Evolutionary conservation across 1,140 invertebrate genomes (phyloP), one percentile per base, ranked within the genome.

Genomic region (Eumaeus atala): DNA sequence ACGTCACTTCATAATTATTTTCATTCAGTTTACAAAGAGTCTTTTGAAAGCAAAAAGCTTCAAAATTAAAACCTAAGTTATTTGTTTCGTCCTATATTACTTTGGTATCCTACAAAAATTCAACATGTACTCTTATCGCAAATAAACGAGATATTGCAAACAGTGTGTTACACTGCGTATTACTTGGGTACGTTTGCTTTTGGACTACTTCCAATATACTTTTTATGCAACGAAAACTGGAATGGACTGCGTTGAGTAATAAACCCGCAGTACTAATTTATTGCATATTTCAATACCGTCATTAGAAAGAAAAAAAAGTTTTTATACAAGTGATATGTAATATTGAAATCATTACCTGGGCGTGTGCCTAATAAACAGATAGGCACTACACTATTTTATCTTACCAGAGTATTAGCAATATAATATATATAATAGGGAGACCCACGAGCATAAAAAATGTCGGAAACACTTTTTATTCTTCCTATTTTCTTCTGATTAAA

Each of bases 121-220:
- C 51, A 52, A 52, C 37, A n/a, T 52, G 37, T 52, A 42, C 18
- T 38, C 51, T 52, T 52, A 52, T 52, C 51, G 48, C 42, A 59
- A 47, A 55, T 40, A 51, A 51, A 48, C 49, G 34, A 33, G 40
- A 36, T 51, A 28, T 34, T 51, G 48, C 53, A 55, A 55, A 59
- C 50, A 44, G 47, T 36, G 48, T 62, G 58, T 64, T 49, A 56
- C 40, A 59, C 35, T 51, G 55, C 51, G 58, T 66, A 69, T 64
- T 62, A 64, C 60, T 62, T 62, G 40, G 37, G 49, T 55, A 55
- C 58, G 52, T 47, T 56, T 58, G 58, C 48, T 64, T 66, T 71
- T 71, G 69, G 66, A 67, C 48, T 62, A 44, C 59, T 56, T 71
- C 68, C 68, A 62, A 59, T 62, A 52, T 53, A 58, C 61, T 61